A percentile compares a stretch with the other conserved stretches of the same genome.
Conservation (phyloP, 1,140 invertebrate species). For the Pseudobourletiella spinata region DNA sequence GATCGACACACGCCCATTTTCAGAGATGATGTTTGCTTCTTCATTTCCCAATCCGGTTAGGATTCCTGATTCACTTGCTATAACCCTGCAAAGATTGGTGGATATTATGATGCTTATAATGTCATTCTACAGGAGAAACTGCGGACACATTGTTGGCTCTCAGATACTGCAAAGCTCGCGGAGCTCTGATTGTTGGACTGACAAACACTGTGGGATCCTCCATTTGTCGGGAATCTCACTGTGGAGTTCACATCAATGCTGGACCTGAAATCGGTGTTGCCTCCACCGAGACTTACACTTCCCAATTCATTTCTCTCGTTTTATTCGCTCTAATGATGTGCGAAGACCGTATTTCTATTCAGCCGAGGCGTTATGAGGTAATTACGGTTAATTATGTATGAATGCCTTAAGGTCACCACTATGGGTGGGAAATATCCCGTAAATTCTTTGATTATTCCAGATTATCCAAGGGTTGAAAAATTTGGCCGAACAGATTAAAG, state of each 20-base stretch:
- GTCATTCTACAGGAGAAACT: constrained; percentile 95
- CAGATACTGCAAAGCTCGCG: constrained; percentile 91
- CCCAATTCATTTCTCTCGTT: constrained; percentile 96
- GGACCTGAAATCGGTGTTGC: constrained; percentile 99
- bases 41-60: constrained; percentile 89
- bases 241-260: constrained; percentile 98
- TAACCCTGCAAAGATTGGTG: no score
- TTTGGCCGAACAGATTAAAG: constrained; percentile 70
- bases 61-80: no score
- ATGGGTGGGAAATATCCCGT: no score
- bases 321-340: constrained; percentile 99
- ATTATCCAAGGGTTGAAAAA: constrained; percentile 86
- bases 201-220: constrained; percentile 96
- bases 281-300: constrained; percentile 99
- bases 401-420: no score
- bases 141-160: constrained; percentile 94
- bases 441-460: no score
- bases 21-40: constrained; percentile 99
- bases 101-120: no score
- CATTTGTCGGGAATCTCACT: constrained; percentile 98
- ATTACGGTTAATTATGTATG: no score
- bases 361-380: constrained; percentile 63
- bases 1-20: constrained; percentile 97
- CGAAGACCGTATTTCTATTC: constrained; percentile 91
- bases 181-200: constrained; percentile 93